phyloP scores from a whole-genome alignment of 2,888 invertebrate species.

The Antitype chi region DNA sequence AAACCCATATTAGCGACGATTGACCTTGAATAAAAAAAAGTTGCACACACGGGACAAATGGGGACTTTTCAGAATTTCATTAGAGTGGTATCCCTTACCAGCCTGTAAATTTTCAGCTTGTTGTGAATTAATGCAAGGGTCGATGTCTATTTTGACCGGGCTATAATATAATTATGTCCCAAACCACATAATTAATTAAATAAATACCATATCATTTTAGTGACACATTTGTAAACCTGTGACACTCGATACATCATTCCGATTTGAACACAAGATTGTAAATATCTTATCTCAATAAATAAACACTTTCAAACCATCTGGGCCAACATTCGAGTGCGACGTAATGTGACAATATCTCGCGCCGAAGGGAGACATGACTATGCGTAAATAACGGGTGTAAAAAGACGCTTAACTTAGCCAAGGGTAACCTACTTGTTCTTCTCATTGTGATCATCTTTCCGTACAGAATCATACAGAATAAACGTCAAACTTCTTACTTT shows the following conservation, averaged over 20 bases:
- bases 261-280: conserved; percentile 61
- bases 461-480: neutral
- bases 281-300: conserved; percentile 45
- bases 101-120: too few species aligned
- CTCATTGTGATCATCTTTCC: neutral
- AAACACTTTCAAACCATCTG: conserved; percentile 22
- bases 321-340: conserved; percentile 6
- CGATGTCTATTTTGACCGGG: too few species aligned
- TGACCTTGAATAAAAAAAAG: too few species aligned
- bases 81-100: too few species aligned
- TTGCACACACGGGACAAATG: too few species aligned
- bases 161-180: neutral
- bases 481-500: neutral
- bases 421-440: neutral
- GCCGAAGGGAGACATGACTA: neutral
- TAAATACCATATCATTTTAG: conserved; percentile 28
- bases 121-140: too few species aligned
- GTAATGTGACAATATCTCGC: neutral
- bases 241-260: conserved; percentile 57
- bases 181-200: conserved; percentile 2
- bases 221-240: conserved; percentile 37
- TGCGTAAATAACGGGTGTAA: neutral
- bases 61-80: too few species aligned
- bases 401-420: too few species aligned
- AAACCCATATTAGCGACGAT: too few species aligned